These are phyloP conservation scores for Brenthis hecate DNA, from an alignment of 2,888 invertebrate species.

Conservation along the genomic window DNA sequence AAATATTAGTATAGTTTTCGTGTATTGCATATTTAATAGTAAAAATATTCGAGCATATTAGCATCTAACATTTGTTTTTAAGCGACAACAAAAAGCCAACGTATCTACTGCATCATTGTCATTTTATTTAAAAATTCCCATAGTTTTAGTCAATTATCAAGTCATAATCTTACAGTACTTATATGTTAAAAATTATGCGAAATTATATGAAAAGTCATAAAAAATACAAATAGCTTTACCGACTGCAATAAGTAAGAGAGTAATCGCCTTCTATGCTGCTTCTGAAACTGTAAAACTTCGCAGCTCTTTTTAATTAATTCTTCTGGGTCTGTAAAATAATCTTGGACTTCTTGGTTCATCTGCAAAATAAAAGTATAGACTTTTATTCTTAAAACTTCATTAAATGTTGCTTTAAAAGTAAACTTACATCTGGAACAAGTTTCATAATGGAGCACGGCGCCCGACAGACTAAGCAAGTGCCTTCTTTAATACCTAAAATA, in stretches of 20 bases:
- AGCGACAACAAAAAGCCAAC: too few species aligned
- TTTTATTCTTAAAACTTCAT: slow-evolving; percentile 6
- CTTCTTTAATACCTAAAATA: slow-evolving; percentile 65
- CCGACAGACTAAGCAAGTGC: slow-evolving; percentile 72
- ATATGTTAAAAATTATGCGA: too few species aligned
- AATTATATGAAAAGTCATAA: too few species aligned
- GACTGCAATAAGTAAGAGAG: slow-evolving; percentile 76
- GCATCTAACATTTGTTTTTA: too few species aligned
- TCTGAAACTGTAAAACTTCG: slow-evolving; percentile 76
- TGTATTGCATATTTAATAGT: too few species aligned
- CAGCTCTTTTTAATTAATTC: slow-evolving; percentile 74
- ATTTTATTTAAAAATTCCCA: too few species aligned
- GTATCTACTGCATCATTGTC: too few species aligned
- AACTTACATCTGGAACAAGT: slow-evolving; percentile 72
- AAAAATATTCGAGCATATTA: too few species aligned
- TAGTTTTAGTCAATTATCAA: too few species aligned
- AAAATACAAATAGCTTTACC: slow-evolving; percentile 49
- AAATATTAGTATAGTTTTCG: too few species aligned
- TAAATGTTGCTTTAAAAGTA: slow-evolving; percentile 21
- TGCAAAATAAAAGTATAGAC: slow-evolving; percentile 45
- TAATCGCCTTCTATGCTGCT: slow-evolving; percentile 72
- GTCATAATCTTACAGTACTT: too few species aligned
- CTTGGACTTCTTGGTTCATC: slow-evolving; percentile 79
- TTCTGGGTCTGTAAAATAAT: slow-evolving; percentile 78
- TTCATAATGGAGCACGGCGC: slow-evolving; percentile 74